Conservation (phyloP, 2,888 invertebrate species). For the Cabera pusaria region DNA sequence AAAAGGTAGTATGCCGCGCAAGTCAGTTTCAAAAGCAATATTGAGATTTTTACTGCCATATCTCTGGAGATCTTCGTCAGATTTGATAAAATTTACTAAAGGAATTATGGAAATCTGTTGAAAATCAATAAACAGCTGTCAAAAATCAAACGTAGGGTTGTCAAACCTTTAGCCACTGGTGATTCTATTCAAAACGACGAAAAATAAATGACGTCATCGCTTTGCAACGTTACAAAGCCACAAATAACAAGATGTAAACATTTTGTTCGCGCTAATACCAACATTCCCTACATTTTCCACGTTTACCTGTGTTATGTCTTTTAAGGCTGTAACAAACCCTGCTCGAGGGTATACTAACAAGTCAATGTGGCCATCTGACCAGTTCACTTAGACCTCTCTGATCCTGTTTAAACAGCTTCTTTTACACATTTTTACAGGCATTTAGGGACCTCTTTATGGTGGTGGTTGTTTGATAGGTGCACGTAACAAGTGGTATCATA, state of each 20-base stretch:
- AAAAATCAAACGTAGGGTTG: no score
- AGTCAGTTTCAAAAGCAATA: no score
- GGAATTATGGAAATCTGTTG: no score
- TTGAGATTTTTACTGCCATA: no score
- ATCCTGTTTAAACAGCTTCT: slow-evolving; percentile 2
- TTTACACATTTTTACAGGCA: slow-evolving; percentile 3
- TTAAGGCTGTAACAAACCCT: slow-evolving; percentile 33
- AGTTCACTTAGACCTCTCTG: slow-evolving; percentile 27
- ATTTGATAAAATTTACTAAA: no score
- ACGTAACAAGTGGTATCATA: slow-evolving; percentile 48
- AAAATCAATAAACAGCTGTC: no score
- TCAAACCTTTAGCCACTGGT: no score
- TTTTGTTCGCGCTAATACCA: slow-evolving; percentile 2
- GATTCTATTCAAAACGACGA: no score
- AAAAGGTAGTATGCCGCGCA: no score
- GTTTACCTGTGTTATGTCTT: slow-evolving; percentile 36
- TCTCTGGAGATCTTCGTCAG: no score
- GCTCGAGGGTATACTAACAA: slow-evolving; percentile 32
- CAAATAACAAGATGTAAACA: slow-evolving; percentile 18
- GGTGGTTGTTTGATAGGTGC: slow-evolving; percentile 38
- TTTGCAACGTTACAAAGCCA: slow-evolving; percentile 2
- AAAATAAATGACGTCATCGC: no score
- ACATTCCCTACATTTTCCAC: slow-evolving; percentile 2
- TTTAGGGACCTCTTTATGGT: slow-evolving; percentile 26
- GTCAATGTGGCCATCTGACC: slow-evolving; percentile 28